These are phyloP conservation scores for Drosophila leonis DNA, from an alignment of 2,888 invertebrate genomes.

Conservation along the genomic window DNA sequence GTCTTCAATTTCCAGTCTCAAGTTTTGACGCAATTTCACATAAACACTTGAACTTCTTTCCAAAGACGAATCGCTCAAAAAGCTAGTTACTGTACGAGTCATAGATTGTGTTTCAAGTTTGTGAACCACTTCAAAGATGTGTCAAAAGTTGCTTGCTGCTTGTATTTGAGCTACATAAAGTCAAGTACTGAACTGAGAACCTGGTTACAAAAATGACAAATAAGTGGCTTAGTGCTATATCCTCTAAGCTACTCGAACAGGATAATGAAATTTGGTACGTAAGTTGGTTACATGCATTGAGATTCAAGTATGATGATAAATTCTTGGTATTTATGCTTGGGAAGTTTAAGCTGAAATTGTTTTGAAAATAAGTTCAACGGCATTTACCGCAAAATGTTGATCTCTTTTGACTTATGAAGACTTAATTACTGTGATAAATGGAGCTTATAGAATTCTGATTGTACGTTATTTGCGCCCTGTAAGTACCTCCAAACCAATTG, in stretches of 20 bases:
- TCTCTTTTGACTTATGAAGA: no score
- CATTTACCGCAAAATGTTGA: conserved; percentile 1
- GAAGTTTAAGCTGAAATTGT: not conserved
- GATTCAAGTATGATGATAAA: not conserved
- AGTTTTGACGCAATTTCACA: not conserved
- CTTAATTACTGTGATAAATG: not conserved
- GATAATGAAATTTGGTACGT: not conserved
- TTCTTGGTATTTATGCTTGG: not conserved
- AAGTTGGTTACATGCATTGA: not conserved
- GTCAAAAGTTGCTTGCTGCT: conserved; percentile 12
- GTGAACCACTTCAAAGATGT: conserved; percentile 5
- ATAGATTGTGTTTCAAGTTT: not conserved
- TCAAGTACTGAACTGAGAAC: not conserved
- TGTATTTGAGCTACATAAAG: conserved; percentile 1
- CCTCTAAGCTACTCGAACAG: conserved; percentile 4
- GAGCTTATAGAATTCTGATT: not conserved
- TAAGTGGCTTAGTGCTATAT: conserved; percentile 1
- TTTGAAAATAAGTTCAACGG: not conserved
- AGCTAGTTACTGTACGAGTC: not conserved
- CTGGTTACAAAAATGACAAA: not conserved
- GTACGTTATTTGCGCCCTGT: not conserved
- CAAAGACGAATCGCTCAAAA: not conserved
- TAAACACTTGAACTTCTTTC: conserved; percentile 6
- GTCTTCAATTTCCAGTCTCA: not conserved
- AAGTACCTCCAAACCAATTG: not conserved